Evolutionary conservation across 2,113 vertebrate species (phyloP), one percentile per base, ranked within the genome.

Genomic region (Cephalopterus ornatus): DNA sequence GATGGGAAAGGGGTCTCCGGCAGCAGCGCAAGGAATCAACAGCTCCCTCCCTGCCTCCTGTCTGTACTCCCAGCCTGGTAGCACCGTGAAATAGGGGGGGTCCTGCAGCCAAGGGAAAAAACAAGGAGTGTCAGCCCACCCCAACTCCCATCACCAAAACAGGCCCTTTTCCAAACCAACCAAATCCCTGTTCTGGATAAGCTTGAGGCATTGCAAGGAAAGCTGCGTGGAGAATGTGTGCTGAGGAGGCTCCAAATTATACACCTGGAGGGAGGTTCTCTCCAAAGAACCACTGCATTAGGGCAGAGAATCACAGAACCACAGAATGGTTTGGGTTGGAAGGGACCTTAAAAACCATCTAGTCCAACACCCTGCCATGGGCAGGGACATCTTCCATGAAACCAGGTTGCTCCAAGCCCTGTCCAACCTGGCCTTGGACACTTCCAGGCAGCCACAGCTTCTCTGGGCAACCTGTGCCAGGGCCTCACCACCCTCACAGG

Each of bases 81-180:
- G 99, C 98, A 99, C 99, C 95, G 99, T 99, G 98, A 99, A 99
- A 98, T 99, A 99, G 98, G 99, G 99, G 97, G 99, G 99, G 97
- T 99, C 99, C 99, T 99, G 95, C 11, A 91, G 89, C 62, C 47
- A 33, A 77, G 50, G 67, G 68, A 65, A 56, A 85, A 86, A 61
- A 67, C 23, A 84, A 89, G 28, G 72, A 73, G 49, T 6, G 3
- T 93, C 39, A 95, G 27, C 28, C 44, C 4, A 1, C 4, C 8
- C 14, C 12, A 27, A 16, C 2, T 26, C 55, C 20, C 19, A 5
- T 22, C 32, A 12, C 11, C 33, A 14, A 59, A 79, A n/a, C 8
- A n/a, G 59, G 39, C 12, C 66, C 35, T 70, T 23, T 58, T 26
- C 67, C 82, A 52, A 42, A 76, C 32, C 4, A 56, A 58, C 28